A percentile compares a stretch with the other conserved stretches of the same genome.
Evolutionary conservation across 2,888 invertebrate genomes (phyloP).

Genomic region (Sminthurides aquaticus): DNA sequence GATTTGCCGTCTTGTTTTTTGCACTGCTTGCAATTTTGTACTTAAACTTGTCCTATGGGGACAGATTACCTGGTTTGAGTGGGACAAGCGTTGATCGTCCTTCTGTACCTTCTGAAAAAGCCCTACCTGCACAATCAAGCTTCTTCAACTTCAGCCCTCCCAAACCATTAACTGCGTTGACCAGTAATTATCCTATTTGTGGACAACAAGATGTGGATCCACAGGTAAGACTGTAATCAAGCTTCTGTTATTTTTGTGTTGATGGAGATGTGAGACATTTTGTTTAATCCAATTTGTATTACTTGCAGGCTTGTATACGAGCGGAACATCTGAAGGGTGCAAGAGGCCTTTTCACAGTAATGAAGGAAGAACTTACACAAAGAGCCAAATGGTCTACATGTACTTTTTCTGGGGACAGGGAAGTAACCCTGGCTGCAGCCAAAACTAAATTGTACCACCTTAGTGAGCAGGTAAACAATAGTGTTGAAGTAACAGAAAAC

Average conservation of each 20-base stretch:
- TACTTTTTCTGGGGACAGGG: constrained; percentile 23
- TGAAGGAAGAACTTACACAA: constrained; percentile 30
- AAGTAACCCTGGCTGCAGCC: constrained; percentile 27
- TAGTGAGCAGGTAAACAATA: constrained; percentile 22
- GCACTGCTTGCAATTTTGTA: constrained; percentile 18
- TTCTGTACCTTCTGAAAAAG: neutral
- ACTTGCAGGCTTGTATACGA: constrained; percentile 29
- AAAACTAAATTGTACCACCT: constrained; percentile 29
- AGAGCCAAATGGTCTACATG: constrained; percentile 26
- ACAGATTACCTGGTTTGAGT: constrained; percentile 16
- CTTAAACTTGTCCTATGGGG: constrained; percentile 19
- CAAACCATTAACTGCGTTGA: neutral
- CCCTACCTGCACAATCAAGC: neutral
- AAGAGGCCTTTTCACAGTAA: constrained; percentile 26
- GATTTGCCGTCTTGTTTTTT: constrained; percentile 14
- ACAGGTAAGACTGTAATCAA: constrained; percentile 25
- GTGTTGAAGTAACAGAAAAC: neutral
- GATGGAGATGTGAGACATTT: neutral
- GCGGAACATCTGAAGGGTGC: constrained; percentile 30
- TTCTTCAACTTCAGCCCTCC: neutral
- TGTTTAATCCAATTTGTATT: neutral
- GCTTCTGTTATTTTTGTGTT: too few species aligned
- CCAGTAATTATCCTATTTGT: constrained; percentile 31
- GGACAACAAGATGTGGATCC: constrained; percentile 29
- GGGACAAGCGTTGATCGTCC: neutral